A percentile compares a stretch with the other conserved stretches of the same genome.
phyloP scores from a whole-genome alignment of 2,113 vertebrate genomes.

The Gymnorhina tibicen region DNA sequence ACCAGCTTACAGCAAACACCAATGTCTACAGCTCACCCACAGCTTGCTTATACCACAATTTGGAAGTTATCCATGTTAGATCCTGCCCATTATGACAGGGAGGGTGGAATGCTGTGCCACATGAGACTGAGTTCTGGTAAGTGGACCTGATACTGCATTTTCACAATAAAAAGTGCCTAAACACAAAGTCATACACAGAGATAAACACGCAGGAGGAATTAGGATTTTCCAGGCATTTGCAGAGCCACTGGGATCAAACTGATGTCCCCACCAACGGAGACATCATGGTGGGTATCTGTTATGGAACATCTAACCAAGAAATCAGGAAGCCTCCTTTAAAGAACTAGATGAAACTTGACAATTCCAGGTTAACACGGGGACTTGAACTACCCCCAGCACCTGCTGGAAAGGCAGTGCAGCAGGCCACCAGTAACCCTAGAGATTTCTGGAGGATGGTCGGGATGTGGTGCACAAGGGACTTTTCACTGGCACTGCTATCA shows the following conservation, averaged over 20 bases:
- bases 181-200: neutral
- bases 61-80: neutral
- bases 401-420: neutral
- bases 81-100: neutral
- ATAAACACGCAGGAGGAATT: neutral
- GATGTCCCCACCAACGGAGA: neutral
- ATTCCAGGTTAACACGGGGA: neutral
- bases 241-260: neutral
- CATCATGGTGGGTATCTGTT: neutral
- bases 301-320: neutral
- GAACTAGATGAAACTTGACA: neutral
- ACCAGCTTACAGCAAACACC: conserved; percentile 39
- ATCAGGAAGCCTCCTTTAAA: neutral
- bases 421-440: neutral
- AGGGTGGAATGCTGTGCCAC: neutral
- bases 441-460: neutral
- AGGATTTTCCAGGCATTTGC: neutral
- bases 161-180: neutral
- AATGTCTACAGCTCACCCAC: neutral
- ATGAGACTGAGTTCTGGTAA: neutral
- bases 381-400: neutral
- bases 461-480: neutral
- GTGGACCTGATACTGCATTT: neutral
- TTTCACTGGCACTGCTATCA: neutral
- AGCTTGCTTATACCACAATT: neutral